phyloP scores from a whole-genome alignment of 2,797 vertebrate species.

The Pantherophis vulpinus region DNA sequence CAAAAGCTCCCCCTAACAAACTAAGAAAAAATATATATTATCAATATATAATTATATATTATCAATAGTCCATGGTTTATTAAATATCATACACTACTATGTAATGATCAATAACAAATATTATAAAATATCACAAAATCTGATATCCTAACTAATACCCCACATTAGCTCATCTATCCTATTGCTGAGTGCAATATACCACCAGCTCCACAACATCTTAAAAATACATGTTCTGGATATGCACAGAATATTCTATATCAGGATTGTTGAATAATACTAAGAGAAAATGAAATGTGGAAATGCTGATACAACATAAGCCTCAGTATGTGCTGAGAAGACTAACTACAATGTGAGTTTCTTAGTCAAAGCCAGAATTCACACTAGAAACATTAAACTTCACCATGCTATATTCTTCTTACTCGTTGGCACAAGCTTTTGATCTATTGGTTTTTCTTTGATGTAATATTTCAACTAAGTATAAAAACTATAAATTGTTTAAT shows the following conservation, averaged over 20 bases:
- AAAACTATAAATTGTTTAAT: slow-evolving; percentile 40
- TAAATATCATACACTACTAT: not conserved
- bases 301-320: slow-evolving; percentile 56
- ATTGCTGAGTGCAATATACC: slow-evolving; percentile 18
- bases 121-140: not conserved
- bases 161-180: not conserved
- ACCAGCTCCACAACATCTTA: slow-evolving; percentile 39
- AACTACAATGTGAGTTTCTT: slow-evolving; percentile 63
- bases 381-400: slow-evolving; percentile 54
- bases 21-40: not conserved
- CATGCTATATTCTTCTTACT: slow-evolving; percentile 40
- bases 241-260: not conserved
- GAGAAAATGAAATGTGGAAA: slow-evolving; percentile 47
- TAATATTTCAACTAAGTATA: slow-evolving; percentile 50
- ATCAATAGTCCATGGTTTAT: not conserved
- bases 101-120: not conserved
- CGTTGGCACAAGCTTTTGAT: slow-evolving; percentile 52
- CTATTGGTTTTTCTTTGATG: slow-evolving; percentile 53
- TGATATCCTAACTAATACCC: not conserved
- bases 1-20: not conserved
- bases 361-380: slow-evolving; percentile 47
- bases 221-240: slow-evolving; percentile 45
- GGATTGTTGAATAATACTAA: slow-evolving; percentile 35
- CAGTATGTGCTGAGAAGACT: slow-evolving; percentile 38
- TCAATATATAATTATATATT: not conserved